Conservation (phyloP, 2,888 invertebrate genomes). For the Gnatocerus cornutus region DNA sequence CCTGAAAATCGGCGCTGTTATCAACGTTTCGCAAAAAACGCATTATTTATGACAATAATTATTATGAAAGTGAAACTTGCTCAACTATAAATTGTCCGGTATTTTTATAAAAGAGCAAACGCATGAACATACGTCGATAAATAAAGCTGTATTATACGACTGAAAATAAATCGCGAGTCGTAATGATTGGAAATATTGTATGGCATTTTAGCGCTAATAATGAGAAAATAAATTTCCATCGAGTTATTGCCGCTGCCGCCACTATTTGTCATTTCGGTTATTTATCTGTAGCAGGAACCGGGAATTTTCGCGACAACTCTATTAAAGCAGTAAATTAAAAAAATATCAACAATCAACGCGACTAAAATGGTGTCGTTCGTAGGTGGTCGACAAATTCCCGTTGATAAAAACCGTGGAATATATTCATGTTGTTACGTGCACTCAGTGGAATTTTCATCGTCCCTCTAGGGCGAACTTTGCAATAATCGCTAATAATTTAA, state of each 20-base stretch:
- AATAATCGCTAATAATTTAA: constrained; percentile 38
- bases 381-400: constrained; percentile 14
- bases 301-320: constrained; percentile 17
- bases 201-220: constrained; percentile 48
- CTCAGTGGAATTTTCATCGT: constrained; percentile 29
- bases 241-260: constrained; percentile 11
- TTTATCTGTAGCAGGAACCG: constrained; percentile 23
- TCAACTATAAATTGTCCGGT: constrained; percentile 51
- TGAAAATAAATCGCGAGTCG: constrained; percentile 44
- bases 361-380: constrained; percentile 5
- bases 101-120: constrained; percentile 48
- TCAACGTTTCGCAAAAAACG: constrained; percentile 47
- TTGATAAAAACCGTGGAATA: constrained; percentile 12
- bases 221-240: constrained; percentile 40
- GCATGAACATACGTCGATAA: constrained; percentile 36
- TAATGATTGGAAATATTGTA: constrained; percentile 46
- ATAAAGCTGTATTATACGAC: constrained; percentile 39
- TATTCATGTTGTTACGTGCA: constrained; percentile 13
- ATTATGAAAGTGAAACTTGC: constrained; percentile 55
- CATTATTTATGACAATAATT: constrained; percentile 54
- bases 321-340: constrained; percentile 3
- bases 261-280: constrained; percentile 42
- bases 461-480: constrained; percentile 34
- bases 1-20: constrained; percentile 44
- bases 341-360: constrained; percentile 9